Evolutionary conservation across 2,113 vertebrate genomes (phyloP).

Genomic region (Oxyruncus cristatus): DNA sequence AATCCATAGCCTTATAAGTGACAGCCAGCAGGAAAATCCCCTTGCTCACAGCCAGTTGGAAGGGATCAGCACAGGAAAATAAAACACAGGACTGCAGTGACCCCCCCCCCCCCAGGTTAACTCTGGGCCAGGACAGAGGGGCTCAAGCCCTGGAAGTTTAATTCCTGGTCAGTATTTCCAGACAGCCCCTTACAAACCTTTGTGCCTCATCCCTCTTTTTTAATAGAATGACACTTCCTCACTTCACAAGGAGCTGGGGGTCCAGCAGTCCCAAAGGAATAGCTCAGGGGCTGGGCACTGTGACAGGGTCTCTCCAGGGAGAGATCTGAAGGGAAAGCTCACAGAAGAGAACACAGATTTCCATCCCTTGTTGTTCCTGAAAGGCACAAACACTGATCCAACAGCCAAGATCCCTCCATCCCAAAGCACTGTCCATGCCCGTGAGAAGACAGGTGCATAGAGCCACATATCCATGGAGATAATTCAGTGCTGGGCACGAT

Average conservation of each 20-base stretch:
- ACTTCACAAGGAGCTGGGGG: not conserved
- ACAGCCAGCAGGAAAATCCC: not conserved
- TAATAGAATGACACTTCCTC: rapidly evolving
- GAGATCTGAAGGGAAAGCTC: not conserved
- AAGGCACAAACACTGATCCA: not conserved
- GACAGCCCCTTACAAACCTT: not conserved
- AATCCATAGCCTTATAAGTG: not conserved
- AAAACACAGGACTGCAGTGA: not conserved
- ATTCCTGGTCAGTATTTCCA: not conserved
- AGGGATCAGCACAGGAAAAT: not conserved
- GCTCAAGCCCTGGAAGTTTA: not conserved
- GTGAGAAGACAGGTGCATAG: not conserved
- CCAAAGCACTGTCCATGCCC: not conserved
- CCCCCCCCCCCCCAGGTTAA: not conserved
- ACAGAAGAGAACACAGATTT: not conserved
- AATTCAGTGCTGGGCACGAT: rapidly evolving
- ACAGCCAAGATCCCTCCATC: not conserved
- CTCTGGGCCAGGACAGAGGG: not conserved
- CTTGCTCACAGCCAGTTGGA: not conserved
- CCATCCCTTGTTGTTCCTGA: no score
- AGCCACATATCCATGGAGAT: rapidly evolving
- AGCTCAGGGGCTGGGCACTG: rapidly evolving
- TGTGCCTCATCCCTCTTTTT: not conserved
- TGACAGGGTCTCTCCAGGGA: rapidly evolving
- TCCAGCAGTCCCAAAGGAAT: not conserved